Percentiles rank a stretch among this genome's conserved stretches.
These are phyloP conservation scores for Bos taurus DNA, from an alignment of 2,113 vertebrate species.

Conservation along the genomic window ARS-UCD2.0 NC_037336.1:1526001-1526500, in stretches of 20 bases:
- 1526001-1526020: not conserved
- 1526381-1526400: not conserved
- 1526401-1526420: not conserved
- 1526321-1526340: not conserved
- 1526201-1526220: not conserved
- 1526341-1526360: not conserved
- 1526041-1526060: not conserved
- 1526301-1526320: not conserved
- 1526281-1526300: not conserved
- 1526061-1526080: not conserved
- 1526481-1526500: not conserved
- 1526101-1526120: not conserved
- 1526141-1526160: not conserved
- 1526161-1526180: not conserved
- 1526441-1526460: not conserved
- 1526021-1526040: not conserved
- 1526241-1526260: not conserved
- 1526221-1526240: not conserved
- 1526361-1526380: not conserved
- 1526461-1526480: not conserved
- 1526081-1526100: not conserved
- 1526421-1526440: not conserved
- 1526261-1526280: not conserved
- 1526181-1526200: not conserved
- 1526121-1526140: not conserved